Evolutionary conservation across 1,140 invertebrate species (phyloP).

Genomic region (Matsumurasca onukii): DNA sequence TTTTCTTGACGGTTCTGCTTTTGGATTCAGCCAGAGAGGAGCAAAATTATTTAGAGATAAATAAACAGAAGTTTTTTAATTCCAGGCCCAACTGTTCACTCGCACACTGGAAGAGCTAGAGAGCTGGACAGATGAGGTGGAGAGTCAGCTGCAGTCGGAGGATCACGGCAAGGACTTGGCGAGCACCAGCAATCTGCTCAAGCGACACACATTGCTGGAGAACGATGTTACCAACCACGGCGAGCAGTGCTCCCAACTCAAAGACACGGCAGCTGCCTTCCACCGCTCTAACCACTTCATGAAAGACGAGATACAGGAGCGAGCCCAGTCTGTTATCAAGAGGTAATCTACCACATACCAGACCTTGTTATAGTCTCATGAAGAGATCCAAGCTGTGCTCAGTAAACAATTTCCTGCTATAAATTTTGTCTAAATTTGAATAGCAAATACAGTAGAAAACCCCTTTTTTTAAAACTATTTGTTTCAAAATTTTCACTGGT

Average conservation of each 20-base stretch:
- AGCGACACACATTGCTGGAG: conserved; percentile 81
- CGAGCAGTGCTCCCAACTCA: conserved; percentile 74
- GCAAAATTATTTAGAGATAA: too few relatives aligned
- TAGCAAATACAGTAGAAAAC: too few relatives aligned
- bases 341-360: too few relatives aligned
- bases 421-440: too few relatives aligned
- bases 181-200: conserved; percentile 79
- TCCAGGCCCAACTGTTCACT: conserved; percentile 76
- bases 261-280: conserved; percentile 72
- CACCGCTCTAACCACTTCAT: conserved; percentile 79
- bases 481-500: too few relatives aligned
- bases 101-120: conserved; percentile 87
- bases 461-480: too few relatives aligned
- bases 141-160: conserved; percentile 75
- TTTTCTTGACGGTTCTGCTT: too few relatives aligned
- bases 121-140: conserved; percentile 86
- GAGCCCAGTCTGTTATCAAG: conserved; percentile 66
- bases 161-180: conserved; percentile 85
- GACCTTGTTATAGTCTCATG: too few relatives aligned
- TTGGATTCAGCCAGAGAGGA: too few relatives aligned
- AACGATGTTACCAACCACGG: conserved; percentile 77
- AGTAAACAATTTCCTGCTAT: too few relatives aligned
- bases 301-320: conserved; percentile 76
- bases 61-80: too few relatives aligned
- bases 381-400: too few relatives aligned